Evolutionary conservation across 1,140 invertebrate genomes (phyloP).

Genomic region (Aphelinus atriplicis): DNA sequence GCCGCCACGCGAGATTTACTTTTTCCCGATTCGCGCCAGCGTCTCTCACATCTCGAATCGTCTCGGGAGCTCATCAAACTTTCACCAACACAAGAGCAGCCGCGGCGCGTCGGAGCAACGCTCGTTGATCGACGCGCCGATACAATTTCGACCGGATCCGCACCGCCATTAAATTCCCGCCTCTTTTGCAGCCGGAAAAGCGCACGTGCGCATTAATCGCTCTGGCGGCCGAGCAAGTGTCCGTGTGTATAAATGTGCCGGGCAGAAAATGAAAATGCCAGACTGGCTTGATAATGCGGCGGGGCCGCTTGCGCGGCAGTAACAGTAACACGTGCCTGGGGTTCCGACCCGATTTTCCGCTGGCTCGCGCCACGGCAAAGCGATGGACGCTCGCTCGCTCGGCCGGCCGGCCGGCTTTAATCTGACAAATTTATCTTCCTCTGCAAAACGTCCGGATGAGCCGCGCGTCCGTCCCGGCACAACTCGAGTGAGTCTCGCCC

Average conservation of each 20-base stretch:
- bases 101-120: too few relatives aligned
- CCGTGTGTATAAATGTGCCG: background rate
- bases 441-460: slow-evolving; percentile 42
- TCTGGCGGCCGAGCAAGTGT: background rate
- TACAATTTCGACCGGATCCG: too few relatives aligned
- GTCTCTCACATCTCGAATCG: too few relatives aligned
- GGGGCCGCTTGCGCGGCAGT: background rate
- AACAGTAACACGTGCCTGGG: slow-evolving; percentile 30
- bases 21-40: too few relatives aligned
- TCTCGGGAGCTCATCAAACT: too few relatives aligned
- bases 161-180: too few relatives aligned
- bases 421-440: slow-evolving; percentile 49
- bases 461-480: slow-evolving; percentile 30
- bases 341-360: slow-evolving; percentile 41
- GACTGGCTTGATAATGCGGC: slow-evolving; percentile 12
- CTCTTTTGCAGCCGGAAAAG: too few relatives aligned
- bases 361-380: slow-evolving; percentile 21
- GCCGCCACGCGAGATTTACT: too few relatives aligned
- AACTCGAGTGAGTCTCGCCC: slow-evolving; percentile 46
- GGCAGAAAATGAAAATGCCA: slow-evolving; percentile 13
- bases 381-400: too few relatives aligned
- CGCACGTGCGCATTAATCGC: too few relatives aligned
- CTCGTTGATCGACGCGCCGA: too few relatives aligned
- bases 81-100: too few relatives aligned
- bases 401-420: slow-evolving; percentile 31